Conservation (phyloP, 2,113 vertebrate genomes). For the Sceloporus undulatus region DNA sequence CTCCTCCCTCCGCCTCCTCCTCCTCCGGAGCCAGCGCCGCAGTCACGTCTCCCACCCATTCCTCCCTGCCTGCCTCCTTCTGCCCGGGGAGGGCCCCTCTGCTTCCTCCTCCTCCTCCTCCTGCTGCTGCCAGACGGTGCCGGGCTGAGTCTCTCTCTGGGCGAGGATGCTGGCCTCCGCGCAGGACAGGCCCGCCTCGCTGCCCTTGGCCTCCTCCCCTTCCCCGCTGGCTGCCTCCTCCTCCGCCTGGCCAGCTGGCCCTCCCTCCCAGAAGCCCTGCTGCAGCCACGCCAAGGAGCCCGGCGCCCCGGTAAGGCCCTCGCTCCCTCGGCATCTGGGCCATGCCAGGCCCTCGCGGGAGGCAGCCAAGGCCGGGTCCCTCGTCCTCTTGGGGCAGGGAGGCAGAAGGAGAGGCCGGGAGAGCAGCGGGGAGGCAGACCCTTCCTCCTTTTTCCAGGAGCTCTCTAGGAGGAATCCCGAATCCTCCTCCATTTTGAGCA, state of each 20-base stretch:
- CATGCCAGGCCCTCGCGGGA: no score
- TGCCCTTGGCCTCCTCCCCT: slow-evolving; percentile 7
- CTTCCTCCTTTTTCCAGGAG: background rate
- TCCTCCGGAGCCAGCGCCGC: no score
- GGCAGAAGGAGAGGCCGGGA: no score
- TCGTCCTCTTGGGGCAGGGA: no score
- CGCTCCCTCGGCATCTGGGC: no score
- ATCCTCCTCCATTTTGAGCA: no score
- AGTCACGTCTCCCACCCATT: no score
- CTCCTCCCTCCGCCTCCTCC: no score
- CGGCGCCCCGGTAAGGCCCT: slow-evolving; percentile 17
- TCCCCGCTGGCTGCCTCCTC: background rate
- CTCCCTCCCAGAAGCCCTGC: slow-evolving; percentile 17
- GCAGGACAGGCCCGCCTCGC: slow-evolving; percentile 27
- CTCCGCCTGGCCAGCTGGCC: background rate
- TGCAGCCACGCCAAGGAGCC: slow-evolving; percentile 33
- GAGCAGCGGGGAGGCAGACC: no score
- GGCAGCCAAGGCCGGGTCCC: no score
- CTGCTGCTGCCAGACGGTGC: background rate
- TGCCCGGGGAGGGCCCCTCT: background rate
- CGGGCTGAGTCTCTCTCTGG: background rate
- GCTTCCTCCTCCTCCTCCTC: no score
- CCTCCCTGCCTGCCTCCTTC: no score
- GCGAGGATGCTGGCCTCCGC: slow-evolving; percentile 24
- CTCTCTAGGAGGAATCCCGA: background rate